Conservation (phyloP, 2,797 vertebrate species). For the Tokudaia muenninki region DNA sequence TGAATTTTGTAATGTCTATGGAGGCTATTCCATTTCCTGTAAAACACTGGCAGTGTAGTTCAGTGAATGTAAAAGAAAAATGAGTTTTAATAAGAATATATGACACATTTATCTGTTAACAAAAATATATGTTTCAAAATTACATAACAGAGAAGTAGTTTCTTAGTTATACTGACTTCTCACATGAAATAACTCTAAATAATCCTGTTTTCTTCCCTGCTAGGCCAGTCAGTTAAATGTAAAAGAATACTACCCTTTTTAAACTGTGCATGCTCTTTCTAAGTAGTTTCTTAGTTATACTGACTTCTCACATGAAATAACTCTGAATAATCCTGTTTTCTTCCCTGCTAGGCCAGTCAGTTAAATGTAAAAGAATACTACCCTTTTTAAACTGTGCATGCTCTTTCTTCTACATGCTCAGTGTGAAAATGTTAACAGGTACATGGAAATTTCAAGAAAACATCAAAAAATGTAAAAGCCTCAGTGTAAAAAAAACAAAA, state of each 20-base stretch:
- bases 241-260: slow-evolving; percentile 88
- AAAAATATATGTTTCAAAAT: slow-evolving; percentile 87
- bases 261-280: slow-evolving; percentile 88
- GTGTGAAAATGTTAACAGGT: slow-evolving; percentile 92
- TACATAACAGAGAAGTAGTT: slow-evolving; percentile 83
- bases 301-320: slow-evolving; percentile 85
- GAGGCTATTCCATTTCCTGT: slow-evolving; percentile 91
- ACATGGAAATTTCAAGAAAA: slow-evolving; percentile 88
- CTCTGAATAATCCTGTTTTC: slow-evolving; percentile 87
- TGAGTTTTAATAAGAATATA: slow-evolving; percentile 89
- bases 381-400: slow-evolving; percentile 88
- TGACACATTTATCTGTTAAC: slow-evolving; percentile 87
- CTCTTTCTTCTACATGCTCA: slow-evolving; percentile 88
- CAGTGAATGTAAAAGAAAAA: slow-evolving; percentile 91
- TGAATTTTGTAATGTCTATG: slow-evolving; percentile 92
- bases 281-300: slow-evolving; percentile 84
- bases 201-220: slow-evolving; percentile 87
- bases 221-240: slow-evolving; percentile 88
- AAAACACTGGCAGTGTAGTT: slow-evolving; percentile 90
- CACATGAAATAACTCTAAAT: slow-evolving; percentile 86
- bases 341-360: slow-evolving; percentile 88
- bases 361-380: slow-evolving; percentile 88
- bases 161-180: slow-evolving; percentile 85
- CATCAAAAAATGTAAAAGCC: slow-evolving; percentile 88
- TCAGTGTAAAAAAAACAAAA: slow-evolving; percentile 86